Percentiles rank a stretch among this genome's conserved stretches.
These are phyloP conservation scores for Chunga burmeisteri DNA, from an alignment of 2,113 vertebrate species.

Conservation along the genomic window DNA sequence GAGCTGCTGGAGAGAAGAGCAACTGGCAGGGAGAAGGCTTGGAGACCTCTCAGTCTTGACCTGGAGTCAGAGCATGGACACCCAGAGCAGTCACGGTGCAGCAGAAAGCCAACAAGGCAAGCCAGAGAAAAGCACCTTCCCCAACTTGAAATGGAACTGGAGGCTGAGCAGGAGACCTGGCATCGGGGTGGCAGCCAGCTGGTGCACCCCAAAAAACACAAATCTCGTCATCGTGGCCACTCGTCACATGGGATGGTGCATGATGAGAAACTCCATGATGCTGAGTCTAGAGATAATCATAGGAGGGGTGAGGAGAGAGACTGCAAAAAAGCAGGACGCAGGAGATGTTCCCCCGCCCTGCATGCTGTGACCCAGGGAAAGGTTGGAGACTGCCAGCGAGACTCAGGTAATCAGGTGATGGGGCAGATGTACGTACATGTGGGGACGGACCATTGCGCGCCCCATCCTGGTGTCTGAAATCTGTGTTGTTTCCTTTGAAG, in stretches of 20 bases:
- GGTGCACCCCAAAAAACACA: not conserved
- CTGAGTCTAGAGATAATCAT: not conserved
- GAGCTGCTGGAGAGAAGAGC: not conserved
- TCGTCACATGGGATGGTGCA: not conserved
- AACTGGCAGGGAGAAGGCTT: constrained; percentile 66
- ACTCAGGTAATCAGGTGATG: constrained; percentile 82
- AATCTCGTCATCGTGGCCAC: not conserved
- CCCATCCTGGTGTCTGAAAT: not conserved
- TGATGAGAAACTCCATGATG: not conserved
- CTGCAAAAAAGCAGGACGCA: constrained; percentile 17
- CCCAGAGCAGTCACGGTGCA: not conserved
- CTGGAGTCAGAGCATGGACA: constrained; percentile 44
- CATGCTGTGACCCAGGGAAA: constrained; percentile 19
- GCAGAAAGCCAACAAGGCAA: constrained; percentile 49
- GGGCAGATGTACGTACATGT: fast-evolving
- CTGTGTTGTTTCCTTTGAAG: not conserved
- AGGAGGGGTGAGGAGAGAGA: constrained; percentile 61
- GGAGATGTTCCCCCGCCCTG: constrained; percentile 35
- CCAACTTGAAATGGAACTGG: constrained; percentile 43
- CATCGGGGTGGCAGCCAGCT: not conserved
- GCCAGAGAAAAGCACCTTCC: constrained; percentile 70
- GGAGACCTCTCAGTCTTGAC: constrained; percentile 68
- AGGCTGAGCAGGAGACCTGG: constrained; percentile 57
- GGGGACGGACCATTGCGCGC: not conserved
- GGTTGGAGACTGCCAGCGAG: not conserved